Percentiles rank a stretch among this genome's conserved stretches.
Evolutionary conservation across 1,140 invertebrate genomes (phyloP).

Genomic region (Matsumurasca onukii): DNA sequence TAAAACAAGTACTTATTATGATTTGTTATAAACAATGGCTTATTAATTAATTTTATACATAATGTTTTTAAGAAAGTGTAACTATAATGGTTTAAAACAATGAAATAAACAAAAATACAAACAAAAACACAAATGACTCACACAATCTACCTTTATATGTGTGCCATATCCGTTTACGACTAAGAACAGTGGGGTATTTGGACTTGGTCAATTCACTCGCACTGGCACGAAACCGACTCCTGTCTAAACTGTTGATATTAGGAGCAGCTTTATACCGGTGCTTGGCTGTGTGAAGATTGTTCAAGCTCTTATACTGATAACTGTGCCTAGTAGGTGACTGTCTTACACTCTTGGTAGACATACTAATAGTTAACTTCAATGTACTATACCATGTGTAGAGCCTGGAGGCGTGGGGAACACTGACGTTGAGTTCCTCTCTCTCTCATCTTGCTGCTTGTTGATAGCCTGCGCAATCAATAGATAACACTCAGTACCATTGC

Average conservation of each 20-base stretch:
- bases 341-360: background rate
- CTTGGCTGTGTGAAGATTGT: background rate
- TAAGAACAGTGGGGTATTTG: background rate
- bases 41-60: no score
- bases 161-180: constrained; percentile 21
- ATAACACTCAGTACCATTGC: background rate
- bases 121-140: no score
- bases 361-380: background rate
- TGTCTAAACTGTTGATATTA: background rate
- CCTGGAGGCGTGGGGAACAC: constrained; percentile 30
- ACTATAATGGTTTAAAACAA: no score
- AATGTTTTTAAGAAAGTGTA: no score
- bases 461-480: constrained; percentile 36
- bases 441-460: constrained; percentile 36
- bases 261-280: background rate
- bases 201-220: background rate
- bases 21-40: no score
- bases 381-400: constrained; percentile 27
- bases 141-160: constrained; percentile 9
- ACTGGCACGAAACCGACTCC: background rate
- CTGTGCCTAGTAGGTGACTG: no score
- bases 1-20: no score
- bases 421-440: constrained; percentile 18
- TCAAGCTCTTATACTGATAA: background rate
- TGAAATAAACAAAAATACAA: no score